phyloP scores from a whole-genome alignment of 64 coral and sea anemone species.

The Orbicella faveolata region DNA sequence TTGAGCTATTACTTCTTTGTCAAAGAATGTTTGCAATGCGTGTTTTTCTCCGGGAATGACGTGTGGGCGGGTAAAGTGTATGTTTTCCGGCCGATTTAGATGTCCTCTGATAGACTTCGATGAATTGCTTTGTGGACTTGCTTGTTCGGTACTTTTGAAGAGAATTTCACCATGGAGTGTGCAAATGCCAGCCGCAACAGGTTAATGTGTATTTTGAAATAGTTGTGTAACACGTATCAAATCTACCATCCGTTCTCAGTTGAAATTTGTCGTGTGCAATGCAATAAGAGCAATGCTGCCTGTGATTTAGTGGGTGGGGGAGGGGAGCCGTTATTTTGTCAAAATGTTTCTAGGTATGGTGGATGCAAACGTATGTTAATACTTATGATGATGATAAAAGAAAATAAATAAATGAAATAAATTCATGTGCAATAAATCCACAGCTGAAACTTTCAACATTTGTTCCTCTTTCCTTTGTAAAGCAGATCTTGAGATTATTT shows the following conservation, averaged over 20 bases:
- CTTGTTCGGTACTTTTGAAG: background rate
- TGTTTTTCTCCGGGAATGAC: background rate
- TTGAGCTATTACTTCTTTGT: background rate
- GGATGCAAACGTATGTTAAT: too few relatives aligned
- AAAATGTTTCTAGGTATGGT: too few relatives aligned
- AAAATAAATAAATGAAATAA: too few relatives aligned
- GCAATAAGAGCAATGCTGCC: too few relatives aligned
- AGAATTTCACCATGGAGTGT: background rate
- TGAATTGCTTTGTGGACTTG: background rate
- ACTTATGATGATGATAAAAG: too few relatives aligned
- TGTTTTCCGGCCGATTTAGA: background rate
- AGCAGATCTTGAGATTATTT: too few relatives aligned
- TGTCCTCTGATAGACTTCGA: background rate
- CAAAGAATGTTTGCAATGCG: conserved; percentile 29
- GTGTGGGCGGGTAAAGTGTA: background rate
- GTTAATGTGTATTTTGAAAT: background rate
- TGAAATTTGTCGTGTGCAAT: background rate
- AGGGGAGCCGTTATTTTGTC: too few relatives aligned
- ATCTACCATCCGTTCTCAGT: background rate
- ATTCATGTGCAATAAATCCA: too few relatives aligned
- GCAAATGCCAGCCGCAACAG: background rate
- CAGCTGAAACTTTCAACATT: too few relatives aligned
- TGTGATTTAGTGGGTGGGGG: too few relatives aligned
- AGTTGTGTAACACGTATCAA: background rate
- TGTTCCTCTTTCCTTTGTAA: too few relatives aligned